These are phyloP conservation scores for Psittacula echo DNA, from an alignment of 2,797 vertebrate genomes.

Conservation along the genomic window DNA sequence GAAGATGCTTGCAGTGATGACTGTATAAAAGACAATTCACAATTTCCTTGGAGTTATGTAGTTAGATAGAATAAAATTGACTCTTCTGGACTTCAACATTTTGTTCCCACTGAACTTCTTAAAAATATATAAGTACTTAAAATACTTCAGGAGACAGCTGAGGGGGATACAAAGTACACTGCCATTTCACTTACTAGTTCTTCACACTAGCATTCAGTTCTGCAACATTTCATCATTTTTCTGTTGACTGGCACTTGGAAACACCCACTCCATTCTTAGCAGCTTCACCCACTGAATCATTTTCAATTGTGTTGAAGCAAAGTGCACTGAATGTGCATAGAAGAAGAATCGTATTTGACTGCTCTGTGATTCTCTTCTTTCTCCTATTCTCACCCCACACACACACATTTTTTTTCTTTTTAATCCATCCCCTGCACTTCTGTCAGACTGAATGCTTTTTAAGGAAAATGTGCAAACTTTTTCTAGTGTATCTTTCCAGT, in stretches of 20 bases:
- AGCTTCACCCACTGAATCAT: background rate
- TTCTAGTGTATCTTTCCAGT: background rate
- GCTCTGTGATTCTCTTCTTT: background rate
- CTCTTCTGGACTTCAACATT: background rate
- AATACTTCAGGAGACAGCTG: background rate
- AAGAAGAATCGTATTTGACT: constrained; percentile 7
- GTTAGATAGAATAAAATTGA: background rate
- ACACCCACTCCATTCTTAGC: constrained; percentile 18
- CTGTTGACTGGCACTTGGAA: constrained; percentile 46
- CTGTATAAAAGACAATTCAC: background rate
- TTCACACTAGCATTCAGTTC: background rate
- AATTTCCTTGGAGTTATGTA: background rate
- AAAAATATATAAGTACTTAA: background rate
- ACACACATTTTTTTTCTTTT: accelerated
- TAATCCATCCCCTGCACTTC: background rate
- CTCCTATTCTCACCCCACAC: accelerated
- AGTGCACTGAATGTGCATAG: background rate
- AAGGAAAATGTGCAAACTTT: background rate
- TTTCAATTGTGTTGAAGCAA: constrained; percentile 20
- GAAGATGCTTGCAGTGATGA: background rate
- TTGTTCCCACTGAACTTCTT: background rate
- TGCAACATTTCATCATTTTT: constrained; percentile 6
- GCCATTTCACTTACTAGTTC: background rate
- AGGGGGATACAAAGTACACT: background rate
- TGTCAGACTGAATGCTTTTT: background rate